phyloP scores from a whole-genome alignment of 1,140 invertebrate genomes.

The Mycetomoellerius zeteki region DNA sequence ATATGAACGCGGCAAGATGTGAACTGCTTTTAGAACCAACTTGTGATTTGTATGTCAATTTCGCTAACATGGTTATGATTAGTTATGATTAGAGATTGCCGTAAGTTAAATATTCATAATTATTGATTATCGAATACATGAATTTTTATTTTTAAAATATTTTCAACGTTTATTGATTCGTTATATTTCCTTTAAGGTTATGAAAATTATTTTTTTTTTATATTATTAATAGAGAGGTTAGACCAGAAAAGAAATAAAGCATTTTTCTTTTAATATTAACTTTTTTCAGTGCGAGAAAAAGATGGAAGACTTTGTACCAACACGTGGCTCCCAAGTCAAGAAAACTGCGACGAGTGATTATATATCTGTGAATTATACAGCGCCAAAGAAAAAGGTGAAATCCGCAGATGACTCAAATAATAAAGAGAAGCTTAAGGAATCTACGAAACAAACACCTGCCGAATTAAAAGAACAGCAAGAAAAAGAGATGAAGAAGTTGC shows the following conservation, averaged over 20 bases:
- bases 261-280: not conserved
- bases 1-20: not conserved
- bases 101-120: not conserved
- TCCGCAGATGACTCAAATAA: conserved; percentile 45
- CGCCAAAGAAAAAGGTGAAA: conserved; percentile 86
- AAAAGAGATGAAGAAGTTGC: conserved; percentile 88
- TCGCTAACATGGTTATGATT: not conserved
- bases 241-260: not conserved
- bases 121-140: not conserved
- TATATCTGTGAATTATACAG: conserved; percentile 85
- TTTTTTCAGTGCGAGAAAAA: conserved; percentile 43
- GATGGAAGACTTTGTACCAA: conserved; percentile 86
- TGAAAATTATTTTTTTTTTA: not conserved
- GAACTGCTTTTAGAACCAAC: not conserved
- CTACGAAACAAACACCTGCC: not conserved
- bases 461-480: conserved; percentile 81
- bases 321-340: conserved; percentile 87
- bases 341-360: conserved; percentile 85
- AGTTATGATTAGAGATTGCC: not conserved
- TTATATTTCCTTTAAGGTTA: not conserved
- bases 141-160: not conserved
- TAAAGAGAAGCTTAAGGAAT: not conserved
- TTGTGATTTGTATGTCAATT: not conserved
- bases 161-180: not conserved
- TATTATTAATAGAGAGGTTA: not conserved